Base-by-base conservation (phyloP, 1,140 invertebrate genomes). In the Thalassaphorura encarpata region DNA sequence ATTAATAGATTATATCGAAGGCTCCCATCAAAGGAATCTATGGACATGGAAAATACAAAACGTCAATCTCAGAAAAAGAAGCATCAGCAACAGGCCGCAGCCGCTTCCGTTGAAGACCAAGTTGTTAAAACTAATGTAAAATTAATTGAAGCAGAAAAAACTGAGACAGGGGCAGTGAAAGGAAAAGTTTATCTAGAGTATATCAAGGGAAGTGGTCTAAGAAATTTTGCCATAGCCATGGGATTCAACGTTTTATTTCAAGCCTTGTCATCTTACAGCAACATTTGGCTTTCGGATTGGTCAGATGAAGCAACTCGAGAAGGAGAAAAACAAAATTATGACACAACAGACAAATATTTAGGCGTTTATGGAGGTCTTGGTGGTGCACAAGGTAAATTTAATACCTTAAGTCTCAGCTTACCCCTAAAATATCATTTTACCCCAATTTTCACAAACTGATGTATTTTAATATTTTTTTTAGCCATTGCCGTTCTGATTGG, bases 281-380 rank as follows among this genome's bases (percentile, higher is more conserved):
- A 93, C 74, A 75, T 96, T 58, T 98, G 93, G 92, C 77, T 97
- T 0, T 85, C 87, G 61, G 67, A 77, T 47, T 97, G 91, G 92
- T 87, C 87, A 87, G 24, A 80, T 83, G 57, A 83, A 85, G 62
- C 52, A 56, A 6, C 69, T 76, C 27, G 73, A 73, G 1, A 78
- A 83, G 67, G 78, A 78, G 58, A 79, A 76, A 3, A 70, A 78
- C 2, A 70, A 83, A 68, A 79, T 71, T n/a, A 62, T 66, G 19
- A 76, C 76, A 65, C 72, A 85, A 60, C 81, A 92, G 69, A 75
- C 69, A 75, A 87, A 70, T 91, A 91, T 69, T 76, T 95, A 42
- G 87, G 86, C 60, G 85, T 92, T 21, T 95, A 95, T 70, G 88
- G 84, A 54, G 86, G 78, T 24, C 79, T 93, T 49, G 90, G 90